Conservation (phyloP, 2,113 vertebrate species). For the Mandrillus leucophaeus region DNA sequence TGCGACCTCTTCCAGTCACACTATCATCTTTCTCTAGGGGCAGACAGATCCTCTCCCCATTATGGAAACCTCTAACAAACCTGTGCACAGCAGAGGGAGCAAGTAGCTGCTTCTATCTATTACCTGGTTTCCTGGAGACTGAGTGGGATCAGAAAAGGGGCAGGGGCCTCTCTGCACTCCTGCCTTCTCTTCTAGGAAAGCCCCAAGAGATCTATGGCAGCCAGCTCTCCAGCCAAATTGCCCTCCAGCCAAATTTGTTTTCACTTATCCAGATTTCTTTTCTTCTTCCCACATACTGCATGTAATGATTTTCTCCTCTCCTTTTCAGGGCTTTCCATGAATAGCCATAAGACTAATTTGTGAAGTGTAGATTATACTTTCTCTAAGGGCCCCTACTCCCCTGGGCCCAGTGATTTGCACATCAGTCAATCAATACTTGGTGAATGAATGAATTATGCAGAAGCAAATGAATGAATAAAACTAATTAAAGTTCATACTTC, state of each 20-base stretch:
- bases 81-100: background rate
- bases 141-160: background rate
- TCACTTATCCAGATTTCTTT: slow-evolving; percentile 23
- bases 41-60: background rate
- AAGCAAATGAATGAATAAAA: slow-evolving; percentile 25
- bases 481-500: slow-evolving; percentile 24
- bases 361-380: background rate
- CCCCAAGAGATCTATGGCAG: background rate
- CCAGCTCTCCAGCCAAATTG: background rate
- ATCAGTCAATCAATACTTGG: background rate
- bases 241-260: background rate
- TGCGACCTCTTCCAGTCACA: background rate
- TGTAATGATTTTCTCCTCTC: slow-evolving; percentile 12
- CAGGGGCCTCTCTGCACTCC: background rate
- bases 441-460: background rate
- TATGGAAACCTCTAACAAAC: background rate
- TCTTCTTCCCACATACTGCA: background rate
- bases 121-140: background rate
- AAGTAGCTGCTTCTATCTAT: background rate
- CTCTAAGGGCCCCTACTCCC: background rate
- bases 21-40: background rate
- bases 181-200: background rate
- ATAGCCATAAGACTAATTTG: slow-evolving; percentile 39
- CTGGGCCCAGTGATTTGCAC: background rate
- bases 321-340: background rate